phyloP scores from a whole-genome alignment of 2,888 invertebrate genomes.

The Embidobia sp. region DNA sequence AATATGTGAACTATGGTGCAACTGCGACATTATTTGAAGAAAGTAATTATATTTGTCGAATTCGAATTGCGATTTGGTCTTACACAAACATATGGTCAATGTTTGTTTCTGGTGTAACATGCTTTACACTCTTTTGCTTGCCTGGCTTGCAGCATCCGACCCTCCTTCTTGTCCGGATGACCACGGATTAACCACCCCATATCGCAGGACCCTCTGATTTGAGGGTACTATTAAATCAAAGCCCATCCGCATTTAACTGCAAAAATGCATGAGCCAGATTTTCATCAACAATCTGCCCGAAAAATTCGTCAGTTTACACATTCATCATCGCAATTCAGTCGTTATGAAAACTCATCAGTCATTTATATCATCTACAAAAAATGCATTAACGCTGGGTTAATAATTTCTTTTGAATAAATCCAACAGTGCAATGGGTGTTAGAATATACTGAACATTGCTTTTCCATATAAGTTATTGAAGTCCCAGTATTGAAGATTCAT shows the following conservation, averaged over 20 bases:
- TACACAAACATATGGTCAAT: conserved; percentile 78
- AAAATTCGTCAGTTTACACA: too few species aligned
- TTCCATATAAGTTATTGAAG: too few species aligned
- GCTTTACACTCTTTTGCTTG: conserved; percentile 76
- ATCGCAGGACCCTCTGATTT: conserved; percentile 24
- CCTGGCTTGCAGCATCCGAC: conserved; percentile 61
- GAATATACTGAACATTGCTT: too few species aligned
- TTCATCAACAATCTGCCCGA: neutral
- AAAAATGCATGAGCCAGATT: neutral
- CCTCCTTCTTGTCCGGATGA: conserved; percentile 53
- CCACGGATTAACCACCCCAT: conserved; percentile 52
- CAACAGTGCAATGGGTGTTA: too few species aligned
- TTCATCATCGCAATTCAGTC: too few species aligned
- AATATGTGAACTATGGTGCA: too few species aligned
- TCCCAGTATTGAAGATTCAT: too few species aligned
- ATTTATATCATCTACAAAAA: too few species aligned
- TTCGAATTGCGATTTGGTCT: conserved; percentile 65
- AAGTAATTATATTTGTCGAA: conserved; percentile 42
- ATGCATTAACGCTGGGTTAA: too few species aligned
- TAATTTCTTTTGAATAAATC: too few species aligned
- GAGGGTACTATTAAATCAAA: conserved; percentile 25
- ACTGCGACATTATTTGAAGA: too few species aligned
- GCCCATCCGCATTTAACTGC: conserved; percentile 2
- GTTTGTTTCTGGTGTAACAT: conserved; percentile 77
- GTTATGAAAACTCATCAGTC: too few species aligned